A percentile compares a stretch with the other conserved stretches of the same genome.
These are phyloP conservation scores for Araneus ventricosus DNA, from an alignment of 1,140 invertebrate species.

Conservation along the genomic window DNA sequence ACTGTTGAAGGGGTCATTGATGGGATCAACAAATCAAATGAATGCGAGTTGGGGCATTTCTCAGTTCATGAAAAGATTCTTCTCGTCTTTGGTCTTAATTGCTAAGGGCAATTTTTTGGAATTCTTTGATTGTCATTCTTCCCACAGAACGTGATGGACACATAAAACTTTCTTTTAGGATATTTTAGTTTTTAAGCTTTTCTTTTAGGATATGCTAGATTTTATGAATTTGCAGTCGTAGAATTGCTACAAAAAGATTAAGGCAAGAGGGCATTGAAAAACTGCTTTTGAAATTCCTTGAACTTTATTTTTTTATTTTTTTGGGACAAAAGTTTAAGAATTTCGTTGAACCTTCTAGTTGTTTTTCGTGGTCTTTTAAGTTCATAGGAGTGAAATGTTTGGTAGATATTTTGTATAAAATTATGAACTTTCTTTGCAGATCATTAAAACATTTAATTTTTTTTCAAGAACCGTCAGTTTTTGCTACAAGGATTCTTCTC, in stretches of 20 bases:
- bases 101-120: not conserved
- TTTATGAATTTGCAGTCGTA: not conserved
- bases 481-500: no score
- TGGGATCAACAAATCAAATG: not conserved
- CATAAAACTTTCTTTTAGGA: not conserved
- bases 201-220: not conserved
- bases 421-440: no score
- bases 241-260: not conserved
- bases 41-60: not conserved
- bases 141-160: not conserved
- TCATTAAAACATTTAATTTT: no score
- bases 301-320: not conserved
- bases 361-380: no score
- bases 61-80: not conserved
- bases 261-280: not conserved
- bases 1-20: not conserved
- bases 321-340: not conserved
- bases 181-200: not conserved
- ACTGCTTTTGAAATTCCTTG: not conserved
- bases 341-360: no score
- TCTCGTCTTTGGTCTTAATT: not conserved
- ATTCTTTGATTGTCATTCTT: not conserved
- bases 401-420: no score
- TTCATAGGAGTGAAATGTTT: no score
- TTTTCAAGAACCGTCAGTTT: no score